These are phyloP conservation scores for Acanthosepion lycidas DNA, from an alignment of 2,888 invertebrate genomes.

Conservation along the genomic window DNA sequence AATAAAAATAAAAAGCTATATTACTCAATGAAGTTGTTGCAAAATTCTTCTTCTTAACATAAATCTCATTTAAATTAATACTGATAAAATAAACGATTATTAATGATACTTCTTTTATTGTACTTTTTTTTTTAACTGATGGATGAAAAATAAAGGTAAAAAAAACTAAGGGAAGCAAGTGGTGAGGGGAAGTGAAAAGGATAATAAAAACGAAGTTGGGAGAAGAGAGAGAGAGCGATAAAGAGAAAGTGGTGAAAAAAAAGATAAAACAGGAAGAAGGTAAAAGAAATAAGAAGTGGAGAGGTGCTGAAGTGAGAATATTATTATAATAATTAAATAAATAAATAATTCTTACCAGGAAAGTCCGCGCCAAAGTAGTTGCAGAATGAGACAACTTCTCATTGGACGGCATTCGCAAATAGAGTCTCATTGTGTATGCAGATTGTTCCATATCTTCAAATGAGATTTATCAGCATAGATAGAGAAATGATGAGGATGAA, in stretches of 20 bases:
- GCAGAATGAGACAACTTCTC: slow-evolving; percentile 20
- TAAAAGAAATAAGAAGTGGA: too few relatives aligned
- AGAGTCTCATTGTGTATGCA: neutral
- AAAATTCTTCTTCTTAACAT: too few relatives aligned
- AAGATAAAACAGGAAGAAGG: neutral
- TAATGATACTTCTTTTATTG: neutral
- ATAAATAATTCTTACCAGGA: neutral
- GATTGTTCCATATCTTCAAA: slow-evolving; percentile 9
- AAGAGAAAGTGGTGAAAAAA: neutral
- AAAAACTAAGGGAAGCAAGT: neutral
- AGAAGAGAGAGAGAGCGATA: neutral
- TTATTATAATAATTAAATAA: too few relatives aligned
- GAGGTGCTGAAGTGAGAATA: neutral
- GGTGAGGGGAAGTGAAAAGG: neutral
- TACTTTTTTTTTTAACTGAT: neutral
- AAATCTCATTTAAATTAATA: neutral
- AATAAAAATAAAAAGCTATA: too few relatives aligned
- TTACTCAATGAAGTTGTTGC: neutral
- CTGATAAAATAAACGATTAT: neutral
- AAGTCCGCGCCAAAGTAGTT: slow-evolving; percentile 33
- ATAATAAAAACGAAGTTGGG: neutral
- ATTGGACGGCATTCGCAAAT: neutral
- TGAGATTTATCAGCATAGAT: neutral
- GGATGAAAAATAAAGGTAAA: neutral
- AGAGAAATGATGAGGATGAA: neutral